These are phyloP conservation scores for Hycleus cichorii DNA, from an alignment of 1,140 invertebrate genomes.

Conservation along the genomic window DNA sequence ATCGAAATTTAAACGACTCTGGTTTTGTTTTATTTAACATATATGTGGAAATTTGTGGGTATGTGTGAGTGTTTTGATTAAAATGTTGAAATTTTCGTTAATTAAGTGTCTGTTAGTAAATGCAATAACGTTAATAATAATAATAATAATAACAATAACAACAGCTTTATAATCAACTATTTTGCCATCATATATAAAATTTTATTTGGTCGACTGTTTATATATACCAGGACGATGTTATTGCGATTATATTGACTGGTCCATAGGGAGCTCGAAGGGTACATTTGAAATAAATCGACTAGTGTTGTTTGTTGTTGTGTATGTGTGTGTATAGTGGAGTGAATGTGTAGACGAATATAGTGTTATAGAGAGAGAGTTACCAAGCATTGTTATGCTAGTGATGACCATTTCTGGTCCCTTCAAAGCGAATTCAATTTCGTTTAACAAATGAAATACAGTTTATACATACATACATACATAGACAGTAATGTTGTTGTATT, in stretches of 20 bases:
- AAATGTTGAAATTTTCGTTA: neutral
- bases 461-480: neutral
- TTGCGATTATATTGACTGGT: slow-evolving; percentile 42
- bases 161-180: too few relatives aligned
- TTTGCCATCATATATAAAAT: neutral
- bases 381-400: slow-evolving; percentile 35
- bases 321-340: slow-evolving; percentile 20
- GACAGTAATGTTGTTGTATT: too few relatives aligned
- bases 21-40: neutral
- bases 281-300: slow-evolving; percentile 38
- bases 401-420: slow-evolving; percentile 32
- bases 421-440: slow-evolving; percentile 34
- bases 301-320: slow-evolving; percentile 21
- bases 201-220: slow-evolving; percentile 26
- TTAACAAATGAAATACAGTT: slow-evolving; percentile 21
- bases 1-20: neutral
- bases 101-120: neutral
- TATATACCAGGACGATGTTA: slow-evolving; percentile 32
- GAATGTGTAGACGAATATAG: too few relatives aligned
- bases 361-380: too few relatives aligned
- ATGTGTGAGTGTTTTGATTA: neutral
- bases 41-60: neutral
- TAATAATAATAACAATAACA: too few relatives aligned
- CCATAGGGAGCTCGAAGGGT: slow-evolving; percentile 35
- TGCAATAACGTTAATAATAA: too few relatives aligned